Conservation (phyloP, 2,888 invertebrate species). For the Choreutis nemorana region DNA sequence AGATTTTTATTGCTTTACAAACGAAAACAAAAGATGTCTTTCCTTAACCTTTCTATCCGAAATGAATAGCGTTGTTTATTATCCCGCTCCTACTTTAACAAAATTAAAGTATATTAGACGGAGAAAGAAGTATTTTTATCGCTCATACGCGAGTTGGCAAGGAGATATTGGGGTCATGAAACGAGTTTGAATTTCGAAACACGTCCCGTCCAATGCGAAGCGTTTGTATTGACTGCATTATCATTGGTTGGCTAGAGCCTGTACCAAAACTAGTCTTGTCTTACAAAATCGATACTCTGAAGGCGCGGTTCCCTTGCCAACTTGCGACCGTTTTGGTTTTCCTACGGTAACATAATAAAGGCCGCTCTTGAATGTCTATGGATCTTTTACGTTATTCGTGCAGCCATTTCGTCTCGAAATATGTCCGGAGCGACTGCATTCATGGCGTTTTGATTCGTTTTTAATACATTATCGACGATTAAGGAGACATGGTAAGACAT, state of each 20-base stretch:
- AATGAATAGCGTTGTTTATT: slow-evolving; percentile 13
- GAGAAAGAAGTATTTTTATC: slow-evolving; percentile 29
- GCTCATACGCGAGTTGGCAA: slow-evolving; percentile 21
- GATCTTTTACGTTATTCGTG: slow-evolving; percentile 51
- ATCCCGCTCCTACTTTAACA: slow-evolving; percentile 27
- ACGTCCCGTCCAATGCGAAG: slow-evolving; percentile 55
- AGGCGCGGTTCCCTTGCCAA: slow-evolving; percentile 15
- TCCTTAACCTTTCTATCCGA: slow-evolving; percentile 20
- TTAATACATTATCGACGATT: slow-evolving; percentile 42
- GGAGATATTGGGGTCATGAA: slow-evolving; percentile 56
- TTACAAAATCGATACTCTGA: slow-evolving; percentile 39
- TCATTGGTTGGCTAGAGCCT: slow-evolving; percentile 42
- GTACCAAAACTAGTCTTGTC: slow-evolving; percentile 27
- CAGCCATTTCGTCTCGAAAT: slow-evolving; percentile 53
- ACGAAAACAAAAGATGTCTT: slow-evolving; percentile 25
- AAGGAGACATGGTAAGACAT: too few species aligned
- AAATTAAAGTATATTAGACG: slow-evolving; percentile 22
- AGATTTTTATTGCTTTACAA: slow-evolving; percentile 5
- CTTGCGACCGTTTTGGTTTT: too few species aligned
- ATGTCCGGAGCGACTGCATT: slow-evolving; percentile 46
- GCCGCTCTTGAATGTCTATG: too few species aligned
- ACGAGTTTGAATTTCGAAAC: slow-evolving; percentile 64
- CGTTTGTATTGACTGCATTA: slow-evolving; percentile 34
- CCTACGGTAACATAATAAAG: too few species aligned
- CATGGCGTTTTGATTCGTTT: slow-evolving; percentile 47